These are phyloP conservation scores for Megaceryle alcyon DNA, from an alignment of 2,797 vertebrate species.

Conservation along the genomic window DNA sequence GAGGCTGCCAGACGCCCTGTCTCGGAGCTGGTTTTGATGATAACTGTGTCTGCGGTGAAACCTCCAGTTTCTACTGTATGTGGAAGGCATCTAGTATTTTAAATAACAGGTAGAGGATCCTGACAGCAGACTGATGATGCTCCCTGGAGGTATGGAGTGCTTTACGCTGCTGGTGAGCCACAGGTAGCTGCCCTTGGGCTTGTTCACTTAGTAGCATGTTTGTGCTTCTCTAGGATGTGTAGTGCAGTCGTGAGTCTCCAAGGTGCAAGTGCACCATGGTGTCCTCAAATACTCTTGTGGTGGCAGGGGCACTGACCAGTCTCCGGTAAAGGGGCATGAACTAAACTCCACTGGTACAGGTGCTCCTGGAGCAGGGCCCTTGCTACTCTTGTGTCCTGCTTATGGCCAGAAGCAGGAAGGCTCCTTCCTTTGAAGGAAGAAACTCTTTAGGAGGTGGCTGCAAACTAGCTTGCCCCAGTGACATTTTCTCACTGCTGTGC, in stretches of 20 bases:
- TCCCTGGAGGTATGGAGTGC: background rate
- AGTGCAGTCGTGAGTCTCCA: background rate
- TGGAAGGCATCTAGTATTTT: background rate
- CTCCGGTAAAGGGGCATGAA: background rate
- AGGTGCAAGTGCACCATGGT: background rate
- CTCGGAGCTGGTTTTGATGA: background rate
- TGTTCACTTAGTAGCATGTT: fast-evolving
- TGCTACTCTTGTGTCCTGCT: background rate
- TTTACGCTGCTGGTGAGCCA: background rate
- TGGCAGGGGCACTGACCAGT: background rate
- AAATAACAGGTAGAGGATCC: background rate
- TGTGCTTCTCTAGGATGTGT: background rate
- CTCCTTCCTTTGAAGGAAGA: background rate
- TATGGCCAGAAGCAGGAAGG: background rate
- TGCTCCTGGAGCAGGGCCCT: background rate
- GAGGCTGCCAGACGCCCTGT: background rate
- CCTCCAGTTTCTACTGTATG: background rate
- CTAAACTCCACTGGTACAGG: background rate
- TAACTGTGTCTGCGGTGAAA: background rate
- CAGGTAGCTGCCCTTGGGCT: background rate
- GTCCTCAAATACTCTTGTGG: background rate
- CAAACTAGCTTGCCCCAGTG: background rate
- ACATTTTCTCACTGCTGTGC: background rate
- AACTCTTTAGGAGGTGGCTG: background rate
- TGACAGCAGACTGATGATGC: background rate